Percentiles rank a stretch among this genome's conserved stretches.
Evolutionary conservation across 1,140 invertebrate genomes (phyloP).

Genomic region (Bombus picipes): DNA sequence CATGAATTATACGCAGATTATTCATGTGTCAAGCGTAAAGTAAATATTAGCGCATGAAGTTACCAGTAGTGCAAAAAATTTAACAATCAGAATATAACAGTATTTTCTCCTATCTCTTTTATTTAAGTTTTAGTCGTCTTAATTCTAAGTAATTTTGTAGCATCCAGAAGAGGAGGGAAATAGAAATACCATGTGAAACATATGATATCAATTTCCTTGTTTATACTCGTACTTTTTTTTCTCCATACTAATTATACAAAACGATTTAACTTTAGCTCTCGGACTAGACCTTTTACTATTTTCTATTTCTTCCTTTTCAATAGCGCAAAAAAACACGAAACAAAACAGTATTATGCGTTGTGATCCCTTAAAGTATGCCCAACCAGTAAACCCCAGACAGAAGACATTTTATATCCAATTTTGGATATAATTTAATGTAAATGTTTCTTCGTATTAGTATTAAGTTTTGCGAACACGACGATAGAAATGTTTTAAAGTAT

Average conservation of each 20-base stretch:
- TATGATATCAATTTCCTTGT: neutral
- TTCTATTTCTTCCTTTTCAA: conserved; percentile 46
- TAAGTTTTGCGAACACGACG: conserved; percentile 19
- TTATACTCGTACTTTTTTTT: neutral
- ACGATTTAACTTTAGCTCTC: neutral
- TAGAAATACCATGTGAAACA: neutral
- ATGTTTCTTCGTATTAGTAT: conserved; percentile 13
- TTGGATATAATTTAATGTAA: conserved; percentile 4
- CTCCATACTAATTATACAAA: neutral
- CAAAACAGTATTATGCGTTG: conserved; percentile 79
- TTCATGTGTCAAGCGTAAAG: neutral
- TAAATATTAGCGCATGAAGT: conserved; percentile 20
- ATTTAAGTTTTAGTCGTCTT: neutral
- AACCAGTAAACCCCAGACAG: neutral
- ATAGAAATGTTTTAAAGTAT: neutral
- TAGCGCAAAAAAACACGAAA: conserved; percentile 56
- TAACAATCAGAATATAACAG: conserved; percentile 21
- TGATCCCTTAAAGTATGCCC: conserved; percentile 69
- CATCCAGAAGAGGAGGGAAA: conserved; percentile 12
- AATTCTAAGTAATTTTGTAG: conserved; percentile 11
- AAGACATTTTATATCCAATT: conserved; percentile 23
- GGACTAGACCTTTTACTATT: neutral
- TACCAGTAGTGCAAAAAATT: neutral
- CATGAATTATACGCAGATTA: conserved; percentile 15
- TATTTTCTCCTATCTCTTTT: conserved; percentile 4